Percentiles rank a stretch among this genome's conserved stretches.
Conservation (phyloP, 1,140 invertebrate genomes). For the Gonatopus flavifemur region DNA sequence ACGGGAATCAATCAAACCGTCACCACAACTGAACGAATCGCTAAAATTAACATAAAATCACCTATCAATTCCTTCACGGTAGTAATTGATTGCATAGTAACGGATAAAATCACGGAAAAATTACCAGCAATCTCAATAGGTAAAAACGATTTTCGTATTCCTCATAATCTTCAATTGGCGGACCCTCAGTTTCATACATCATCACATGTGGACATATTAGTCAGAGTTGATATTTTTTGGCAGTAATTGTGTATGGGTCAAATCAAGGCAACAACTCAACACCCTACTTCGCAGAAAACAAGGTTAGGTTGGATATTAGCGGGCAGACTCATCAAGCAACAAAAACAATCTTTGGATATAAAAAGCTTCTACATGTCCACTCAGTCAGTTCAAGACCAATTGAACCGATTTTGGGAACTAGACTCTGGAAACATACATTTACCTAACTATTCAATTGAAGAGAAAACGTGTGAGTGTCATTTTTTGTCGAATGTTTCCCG, state of each 20-base stretch:
- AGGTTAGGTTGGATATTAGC: background rate
- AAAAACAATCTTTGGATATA: too few relatives aligned
- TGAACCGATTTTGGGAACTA: too few relatives aligned
- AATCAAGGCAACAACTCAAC: background rate
- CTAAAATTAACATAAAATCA: background rate
- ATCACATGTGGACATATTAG: background rate
- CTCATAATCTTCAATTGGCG: background rate
- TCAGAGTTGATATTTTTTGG: background rate
- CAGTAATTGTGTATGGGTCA: background rate
- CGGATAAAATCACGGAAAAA: background rate
- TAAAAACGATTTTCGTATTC: background rate
- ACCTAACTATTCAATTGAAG: too few relatives aligned
- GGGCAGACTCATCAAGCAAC: too few relatives aligned
- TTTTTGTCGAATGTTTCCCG: too few relatives aligned
- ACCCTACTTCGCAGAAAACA: background rate
- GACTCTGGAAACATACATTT: too few relatives aligned
- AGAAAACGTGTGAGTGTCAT: too few relatives aligned
- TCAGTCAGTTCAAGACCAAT: too few relatives aligned
- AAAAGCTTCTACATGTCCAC: too few relatives aligned
- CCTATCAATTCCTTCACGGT: background rate
- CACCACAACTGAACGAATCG: too few relatives aligned
- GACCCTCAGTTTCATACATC: background rate
- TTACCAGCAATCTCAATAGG: background rate
- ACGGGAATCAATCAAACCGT: background rate
- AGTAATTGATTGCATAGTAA: background rate